phyloP scores from a whole-genome alignment of 2,888 invertebrate genomes.

The Nymphalis c-album region DNA sequence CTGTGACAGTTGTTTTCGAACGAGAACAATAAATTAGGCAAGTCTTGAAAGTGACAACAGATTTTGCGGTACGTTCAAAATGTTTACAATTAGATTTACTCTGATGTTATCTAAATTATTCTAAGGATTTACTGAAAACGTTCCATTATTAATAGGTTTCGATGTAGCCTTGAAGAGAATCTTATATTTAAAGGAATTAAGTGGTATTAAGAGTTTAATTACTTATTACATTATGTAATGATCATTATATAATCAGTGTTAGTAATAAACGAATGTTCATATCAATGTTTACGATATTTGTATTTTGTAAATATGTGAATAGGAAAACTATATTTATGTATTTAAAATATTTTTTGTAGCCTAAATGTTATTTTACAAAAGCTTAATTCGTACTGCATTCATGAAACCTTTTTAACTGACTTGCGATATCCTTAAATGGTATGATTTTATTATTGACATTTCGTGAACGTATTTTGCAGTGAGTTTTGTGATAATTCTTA shows the following conservation, averaged over 20 bases:
- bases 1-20: constrained; percentile 24
- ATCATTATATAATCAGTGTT: no score
- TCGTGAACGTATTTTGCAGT: no score
- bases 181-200: not conserved
- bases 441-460: no score
- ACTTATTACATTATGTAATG: no score
- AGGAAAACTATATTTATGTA: not conserved
- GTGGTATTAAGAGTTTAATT: not conserved
- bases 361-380: not conserved
- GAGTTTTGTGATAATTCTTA: no score
- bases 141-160: constrained; percentile 1
- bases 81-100: constrained; percentile 25
- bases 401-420: no score
- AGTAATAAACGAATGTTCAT: no score
- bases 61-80: constrained; percentile 17
- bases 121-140: constrained; percentile 12
- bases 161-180: not conserved
- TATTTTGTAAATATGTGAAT: no score
- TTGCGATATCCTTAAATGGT: no score
- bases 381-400: no score
- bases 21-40: constrained; percentile 26
- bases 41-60: constrained; percentile 24
- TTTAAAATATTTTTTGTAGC: not conserved
- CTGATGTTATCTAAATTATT: constrained; percentile 12
- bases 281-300: no score